Conservation (phyloP, 1,140 invertebrate species). For the Drosophila lini region DNA sequence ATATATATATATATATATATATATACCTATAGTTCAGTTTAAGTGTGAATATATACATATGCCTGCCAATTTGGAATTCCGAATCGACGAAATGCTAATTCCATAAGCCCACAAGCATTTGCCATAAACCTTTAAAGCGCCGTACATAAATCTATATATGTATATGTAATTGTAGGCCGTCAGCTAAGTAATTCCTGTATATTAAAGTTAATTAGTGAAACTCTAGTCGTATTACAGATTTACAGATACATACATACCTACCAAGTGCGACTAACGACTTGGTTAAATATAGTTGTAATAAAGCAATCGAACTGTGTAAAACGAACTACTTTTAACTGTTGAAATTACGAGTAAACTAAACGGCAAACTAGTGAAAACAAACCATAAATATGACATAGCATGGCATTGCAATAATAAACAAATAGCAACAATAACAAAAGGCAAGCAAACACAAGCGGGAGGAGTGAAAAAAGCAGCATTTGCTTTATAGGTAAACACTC, state of each 20-base stretch:
- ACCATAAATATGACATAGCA: constrained; percentile 59
- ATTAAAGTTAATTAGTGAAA: constrained; percentile 71
- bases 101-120: constrained; percentile 50
- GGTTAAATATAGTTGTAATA: constrained; percentile 60
- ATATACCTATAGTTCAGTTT: constrained; percentile 20
- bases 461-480: constrained; percentile 14
- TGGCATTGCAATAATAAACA: constrained; percentile 56
- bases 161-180: constrained; percentile 46
- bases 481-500: constrained; percentile 23
- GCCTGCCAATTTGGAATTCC: constrained; percentile 65
- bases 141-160: constrained; percentile 36
- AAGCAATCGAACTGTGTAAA: constrained; percentile 72
- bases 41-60: constrained; percentile 55
- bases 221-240: constrained; percentile 21
- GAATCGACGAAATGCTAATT: constrained; percentile 44
- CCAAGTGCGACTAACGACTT: constrained; percentile 30
- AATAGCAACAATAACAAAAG: constrained; percentile 38
- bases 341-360: constrained; percentile 42
- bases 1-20: neutral
- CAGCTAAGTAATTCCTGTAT: constrained; percentile 68
- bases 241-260: neutral
- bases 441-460: neutral
- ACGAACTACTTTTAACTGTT: constrained; percentile 72
- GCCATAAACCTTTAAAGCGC: constrained; percentile 33
- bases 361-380: constrained; percentile 43